Evolutionary conservation across 30 jellyfish, hydroid and myxozoan species (phyloP).

Genomic region (Chrysaora quinquecirrha): DNA sequence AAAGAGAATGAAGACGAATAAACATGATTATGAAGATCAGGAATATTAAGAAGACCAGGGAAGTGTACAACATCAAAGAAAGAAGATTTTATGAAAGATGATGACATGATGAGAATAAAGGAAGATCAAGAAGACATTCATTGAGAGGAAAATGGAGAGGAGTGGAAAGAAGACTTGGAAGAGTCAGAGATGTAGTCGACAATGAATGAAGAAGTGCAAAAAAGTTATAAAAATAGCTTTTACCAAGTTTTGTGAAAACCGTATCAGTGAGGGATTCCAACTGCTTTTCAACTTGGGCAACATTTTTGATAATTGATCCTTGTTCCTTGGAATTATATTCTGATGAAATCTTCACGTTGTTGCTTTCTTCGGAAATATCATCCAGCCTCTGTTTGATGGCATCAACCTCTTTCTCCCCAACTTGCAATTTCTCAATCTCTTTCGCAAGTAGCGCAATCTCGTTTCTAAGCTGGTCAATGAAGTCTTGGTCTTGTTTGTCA

Average conservation of each 20-base stretch:
- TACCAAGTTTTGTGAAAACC: conserved; percentile 32
- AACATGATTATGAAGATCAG: no score
- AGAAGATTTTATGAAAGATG: no score
- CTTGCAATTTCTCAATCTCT: conserved; percentile 12
- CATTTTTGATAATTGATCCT: background rate
- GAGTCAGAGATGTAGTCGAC: no score
- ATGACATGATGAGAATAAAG: no score
- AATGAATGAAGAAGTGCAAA: no score
- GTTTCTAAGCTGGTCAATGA: background rate
- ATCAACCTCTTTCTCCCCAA: conserved; percentile 13
- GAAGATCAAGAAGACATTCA: no score
- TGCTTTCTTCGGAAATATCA: background rate
- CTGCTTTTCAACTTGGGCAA: conserved; percentile 9
- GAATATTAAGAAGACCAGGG: no score
- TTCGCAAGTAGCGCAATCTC: conserved; percentile 18
- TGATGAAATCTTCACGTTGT: conserved; percentile 12
- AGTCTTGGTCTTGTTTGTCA: conserved; percentile 13
- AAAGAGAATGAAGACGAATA: no score
- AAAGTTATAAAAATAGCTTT: no score
- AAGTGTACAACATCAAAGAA: no score
- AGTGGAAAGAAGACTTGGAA: no score
- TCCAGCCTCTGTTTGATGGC: conserved; percentile 2
- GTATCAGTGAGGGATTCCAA: conserved; percentile 34
- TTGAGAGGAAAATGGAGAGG: no score
- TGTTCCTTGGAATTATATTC: conserved; percentile 29